These are phyloP conservation scores for Dromococcyx pavoninus DNA, from an alignment of 2,797 vertebrate genomes.

Conservation along the genomic window DNA sequence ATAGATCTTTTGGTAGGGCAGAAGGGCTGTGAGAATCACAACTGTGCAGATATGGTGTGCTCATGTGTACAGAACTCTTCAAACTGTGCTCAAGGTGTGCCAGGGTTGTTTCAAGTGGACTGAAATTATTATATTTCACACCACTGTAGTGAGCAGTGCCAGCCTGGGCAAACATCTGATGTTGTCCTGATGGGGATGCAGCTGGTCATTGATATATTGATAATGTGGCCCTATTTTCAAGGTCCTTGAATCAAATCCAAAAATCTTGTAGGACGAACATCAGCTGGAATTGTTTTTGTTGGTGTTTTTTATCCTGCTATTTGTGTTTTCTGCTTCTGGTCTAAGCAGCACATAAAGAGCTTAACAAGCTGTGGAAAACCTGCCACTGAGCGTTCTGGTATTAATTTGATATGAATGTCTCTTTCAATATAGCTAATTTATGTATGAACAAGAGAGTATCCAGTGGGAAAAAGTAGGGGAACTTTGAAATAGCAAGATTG, in stretches of 20 bases:
- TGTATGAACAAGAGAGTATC: background rate
- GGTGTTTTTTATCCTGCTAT: background rate
- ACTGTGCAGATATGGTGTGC: conserved; percentile 1
- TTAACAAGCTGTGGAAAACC: background rate
- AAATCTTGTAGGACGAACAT: background rate
- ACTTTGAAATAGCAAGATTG: background rate
- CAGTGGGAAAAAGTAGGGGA: background rate
- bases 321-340: background rate
- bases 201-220: background rate
- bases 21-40: background rate
- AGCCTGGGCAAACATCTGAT: background rate
- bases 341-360: background rate
- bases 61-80: background rate
- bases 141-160: background rate
- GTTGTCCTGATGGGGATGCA: background rate
- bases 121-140: background rate
- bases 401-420: background rate
- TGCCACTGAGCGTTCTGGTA: background rate
- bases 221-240: background rate
- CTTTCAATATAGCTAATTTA: background rate
- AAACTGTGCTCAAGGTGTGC: background rate
- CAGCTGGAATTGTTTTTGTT: background rate
- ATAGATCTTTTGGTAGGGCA: background rate
- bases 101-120: background rate
- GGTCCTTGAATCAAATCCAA: background rate